Evolutionary conservation across 2,113 vertebrate species (phyloP), one percentile per base, ranked within the genome.

Genomic region (Oryzias celebensis): DNA sequence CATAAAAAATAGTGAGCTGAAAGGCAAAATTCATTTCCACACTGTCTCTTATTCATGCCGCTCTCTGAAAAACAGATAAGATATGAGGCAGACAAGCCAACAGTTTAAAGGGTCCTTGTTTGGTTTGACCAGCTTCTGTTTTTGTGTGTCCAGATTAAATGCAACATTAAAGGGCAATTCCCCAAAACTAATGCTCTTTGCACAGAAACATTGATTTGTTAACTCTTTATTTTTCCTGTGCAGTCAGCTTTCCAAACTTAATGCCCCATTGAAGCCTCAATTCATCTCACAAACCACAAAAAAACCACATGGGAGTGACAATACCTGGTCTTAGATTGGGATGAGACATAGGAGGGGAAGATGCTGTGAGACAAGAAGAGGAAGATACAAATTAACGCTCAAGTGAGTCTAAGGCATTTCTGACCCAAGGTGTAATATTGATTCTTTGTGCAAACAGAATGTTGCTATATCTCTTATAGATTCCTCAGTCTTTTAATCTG

Each of bases 321-420:
- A 65, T 20, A 42, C 41, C 65, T 49, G 52, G 58, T 15, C 36
- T 12, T 36, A 65, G 42, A 75, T 49, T 49, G 22, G 48, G 46
- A 46, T 63, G 66, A 78, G 62, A 72, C 51, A 67, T 14, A 10
- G 26, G 23, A 64, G 64, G 17, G 31, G 61, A 15, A 73, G 56
- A 52, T 23, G 26, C 0, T 15, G 41, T 60, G 49, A 47, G 59
- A 65, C 26, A 43, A 23, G 54, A 26, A 61, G n/a, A 46, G 36
- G 20, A 58, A 66, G 65, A 76, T 59, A 53, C 52, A n/a, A 58
- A 71, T 78, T 67, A 79, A n/a, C 36, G 45, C 22, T 58, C 64
- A 59, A 61, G 64, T 67, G 65, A 52, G 58, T 52, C 47, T 73
- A 62, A 36, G 68, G 65, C 36, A 70, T 65, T 75, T 75, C 62